Base-by-base conservation (phyloP, 2,797 vertebrate genomes). In the Uromys caudimaculatus region DNA sequence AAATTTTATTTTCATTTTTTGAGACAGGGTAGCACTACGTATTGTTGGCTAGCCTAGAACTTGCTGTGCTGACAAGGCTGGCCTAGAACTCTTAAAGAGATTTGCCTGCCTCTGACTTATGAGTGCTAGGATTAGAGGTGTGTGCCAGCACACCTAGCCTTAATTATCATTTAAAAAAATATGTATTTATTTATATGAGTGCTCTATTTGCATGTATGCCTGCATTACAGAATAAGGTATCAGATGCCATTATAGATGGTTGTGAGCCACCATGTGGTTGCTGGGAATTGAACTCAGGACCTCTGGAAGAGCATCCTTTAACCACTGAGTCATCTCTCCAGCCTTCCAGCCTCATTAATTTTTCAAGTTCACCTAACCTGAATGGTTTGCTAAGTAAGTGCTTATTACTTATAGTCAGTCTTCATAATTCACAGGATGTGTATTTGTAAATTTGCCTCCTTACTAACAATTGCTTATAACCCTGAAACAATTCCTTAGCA, bases 381-480 rank as follows among this genome's bases (percentile, higher is more conserved):
- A 41, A 47, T 77, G 44, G 92, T 96, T 96, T 90, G 64, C 69
- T 95, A 67, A 93, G 60, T 92, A 95, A 81, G 92, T 90, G 58
- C 44, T 95, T 41, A 67, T 81, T 95, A n/a, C 82, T 71, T 93
- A 69, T 41, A 79, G 62, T 76, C 62, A 82, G 1, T 88, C 64
- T 73, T 95, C 52, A 88, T 32, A 75, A 89, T 78, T 96, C 38
- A 60, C 54, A 38, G 47, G 35, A n/a, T 93, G 27, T 71, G 0
- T 94, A 73, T 92, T 94, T 95, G 54, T 50, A 83, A 50, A 71
- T 78, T 90, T 96, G 6, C 44, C 67, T 93, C 19, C 84, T 38
- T 93, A 62, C 56, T 62, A 73, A 54, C 12, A 82, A 86, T 94
- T 90, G 76, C 81, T 94, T 91, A 64, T 77, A 94, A 84, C 12